Evolutionary conservation across 2,113 vertebrate species (phyloP).

Genomic region (Andinoacara biseriatus): DNA sequence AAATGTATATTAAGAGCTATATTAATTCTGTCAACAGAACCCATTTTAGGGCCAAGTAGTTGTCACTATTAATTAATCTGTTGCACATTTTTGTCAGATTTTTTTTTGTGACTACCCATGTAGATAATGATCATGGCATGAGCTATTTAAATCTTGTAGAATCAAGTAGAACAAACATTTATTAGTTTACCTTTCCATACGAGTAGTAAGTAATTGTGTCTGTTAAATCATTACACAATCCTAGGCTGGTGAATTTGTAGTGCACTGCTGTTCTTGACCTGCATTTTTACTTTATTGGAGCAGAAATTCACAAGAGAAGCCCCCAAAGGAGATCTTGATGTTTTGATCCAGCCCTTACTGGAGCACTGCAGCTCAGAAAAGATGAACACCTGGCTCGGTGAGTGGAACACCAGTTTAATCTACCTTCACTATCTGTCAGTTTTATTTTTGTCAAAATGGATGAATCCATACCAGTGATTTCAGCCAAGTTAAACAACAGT

Average conservation of each 20-base stretch:
- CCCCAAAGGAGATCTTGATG: conserved; percentile 87
- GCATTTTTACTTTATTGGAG: conserved; percentile 7
- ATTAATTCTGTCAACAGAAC: too few species aligned
- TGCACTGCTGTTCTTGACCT: neutral
- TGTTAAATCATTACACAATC: neutral
- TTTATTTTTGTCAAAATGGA: too few species aligned
- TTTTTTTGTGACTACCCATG: neutral
- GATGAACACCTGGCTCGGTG: conserved; percentile 94
- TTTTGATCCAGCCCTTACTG: conserved; percentile 88
- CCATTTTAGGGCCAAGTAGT: neutral
- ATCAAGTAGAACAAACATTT: neutral
- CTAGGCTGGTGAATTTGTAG: neutral
- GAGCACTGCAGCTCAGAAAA: conserved; percentile 93
- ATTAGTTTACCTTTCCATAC: too few species aligned
- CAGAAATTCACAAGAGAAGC: conserved; percentile 90
- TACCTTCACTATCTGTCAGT: neutral
- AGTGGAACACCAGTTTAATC: neutral
- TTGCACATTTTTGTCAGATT: too few species aligned
- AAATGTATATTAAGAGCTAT: too few species aligned
- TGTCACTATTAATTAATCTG: too few species aligned
- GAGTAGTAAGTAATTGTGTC: neutral
- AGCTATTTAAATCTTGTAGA: neutral
- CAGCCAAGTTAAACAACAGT: too few species aligned
- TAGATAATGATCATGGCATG: neutral
- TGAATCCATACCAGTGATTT: too few species aligned